Evolutionary conservation across 2,113 vertebrate species (phyloP), one percentile per base, ranked within the genome.

Genomic region (Arothron firmamentum): DNA sequence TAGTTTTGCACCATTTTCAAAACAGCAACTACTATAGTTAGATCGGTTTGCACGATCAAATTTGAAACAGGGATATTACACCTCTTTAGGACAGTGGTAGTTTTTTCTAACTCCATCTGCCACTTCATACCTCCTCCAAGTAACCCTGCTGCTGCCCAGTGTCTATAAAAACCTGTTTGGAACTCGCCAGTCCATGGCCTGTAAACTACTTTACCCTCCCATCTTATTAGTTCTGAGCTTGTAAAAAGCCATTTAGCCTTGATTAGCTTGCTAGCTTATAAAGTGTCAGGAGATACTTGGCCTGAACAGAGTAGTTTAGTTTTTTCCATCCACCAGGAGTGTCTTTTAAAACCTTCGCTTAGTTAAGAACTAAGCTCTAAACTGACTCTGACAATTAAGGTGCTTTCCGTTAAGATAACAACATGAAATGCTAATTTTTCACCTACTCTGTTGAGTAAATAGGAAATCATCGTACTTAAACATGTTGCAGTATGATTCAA

Each of bases 231-330:
- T 87, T 72, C 68, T 63, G 81, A 88, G 87, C 92, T 91, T 91
- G 93, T 94, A 93, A 94, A 94, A 93, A 91, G 87, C 75, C 80
- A 88, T 93, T 94, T 93, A 94, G 93, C 82, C 82, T 91, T 93
- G 92, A 94, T 93, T 93, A 94, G 92, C 88, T 60, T 77, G 79
- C 87, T 80, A 74, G 82, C 90, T 88, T 88, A 91, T 92, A 93
- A 93, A 92, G 90, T 80, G 84, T 84, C 69, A 48, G 56, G 62
- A 65, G 72, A 77, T 59, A 53, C 55, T 52, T 59, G 65, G 16
- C 65, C 23, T 56, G 78, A 62, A 62, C 78, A 47, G n/a, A n/a
- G 16, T 47, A 6, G 15, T 17, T n/a, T 7, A 7, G 15, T 16
- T 47, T 19, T 18, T 5, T 49, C n/a, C 6, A 49, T 18, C n/a